phyloP scores from a whole-genome alignment of 2,888 invertebrate species.

The Cantharis flavilabris region DNA sequence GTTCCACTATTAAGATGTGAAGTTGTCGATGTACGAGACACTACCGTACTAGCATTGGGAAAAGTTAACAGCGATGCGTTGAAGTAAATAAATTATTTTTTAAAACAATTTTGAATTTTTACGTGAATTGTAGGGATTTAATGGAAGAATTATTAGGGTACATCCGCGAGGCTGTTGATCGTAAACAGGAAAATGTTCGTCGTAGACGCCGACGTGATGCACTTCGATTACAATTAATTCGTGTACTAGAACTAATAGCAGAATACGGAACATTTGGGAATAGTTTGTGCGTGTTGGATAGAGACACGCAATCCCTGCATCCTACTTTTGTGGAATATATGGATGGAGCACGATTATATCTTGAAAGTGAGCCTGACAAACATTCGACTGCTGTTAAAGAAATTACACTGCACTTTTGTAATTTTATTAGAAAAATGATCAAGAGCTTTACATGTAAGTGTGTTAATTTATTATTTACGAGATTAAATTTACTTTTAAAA shows the following conservation, averaged over 20 bases:
- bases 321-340: slow-evolving; percentile 91
- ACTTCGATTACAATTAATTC: slow-evolving; percentile 86
- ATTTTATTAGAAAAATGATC: slow-evolving; percentile 91
- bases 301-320: slow-evolving; percentile 81
- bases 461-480: not conserved
- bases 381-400: slow-evolving; percentile 86
- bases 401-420: slow-evolving; percentile 91
- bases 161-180: slow-evolving; percentile 93
- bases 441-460: slow-evolving; percentile 88
- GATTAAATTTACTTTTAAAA: not conserved
- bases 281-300: slow-evolving; percentile 82
- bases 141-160: slow-evolving; percentile 93
- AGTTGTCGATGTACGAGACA: slow-evolving; percentile 90
- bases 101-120: not conserved
- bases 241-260: slow-evolving; percentile 90
- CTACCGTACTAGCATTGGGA: slow-evolving; percentile 91
- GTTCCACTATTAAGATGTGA: slow-evolving; percentile 93
- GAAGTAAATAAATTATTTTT: slow-evolving; percentile 68
- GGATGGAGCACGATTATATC: slow-evolving; percentile 87
- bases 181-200: slow-evolving; percentile 96
- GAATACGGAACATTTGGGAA: slow-evolving; percentile 88
- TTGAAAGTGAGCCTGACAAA: slow-evolving; percentile 93
- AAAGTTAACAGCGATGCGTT: slow-evolving; percentile 94
- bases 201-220: slow-evolving; percentile 89
- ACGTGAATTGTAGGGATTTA: slow-evolving; percentile 72